Evolutionary conservation across 1,140 invertebrate genomes (phyloP).

Genomic region (Paraescarpia echinospica): DNA sequence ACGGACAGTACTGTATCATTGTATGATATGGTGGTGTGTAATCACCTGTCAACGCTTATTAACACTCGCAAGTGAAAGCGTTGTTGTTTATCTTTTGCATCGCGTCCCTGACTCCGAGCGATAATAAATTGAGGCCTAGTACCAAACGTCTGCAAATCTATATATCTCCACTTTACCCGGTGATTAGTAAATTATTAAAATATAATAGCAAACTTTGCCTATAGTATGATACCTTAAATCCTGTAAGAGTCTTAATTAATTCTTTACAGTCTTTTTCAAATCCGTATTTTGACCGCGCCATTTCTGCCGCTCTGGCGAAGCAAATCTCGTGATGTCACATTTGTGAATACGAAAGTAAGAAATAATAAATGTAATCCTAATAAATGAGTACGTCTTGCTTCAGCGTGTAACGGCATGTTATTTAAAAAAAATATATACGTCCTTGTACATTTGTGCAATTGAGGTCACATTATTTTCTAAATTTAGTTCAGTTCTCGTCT

Average conservation of each 20-base stretch:
- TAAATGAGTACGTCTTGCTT: neutral
- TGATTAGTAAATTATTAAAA: neutral
- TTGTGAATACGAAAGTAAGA: neutral
- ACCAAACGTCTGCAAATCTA: conserved; percentile 4
- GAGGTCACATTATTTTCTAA: neutral
- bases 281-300: neutral
- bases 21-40: too few relatives aligned
- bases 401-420: neutral
- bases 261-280: conserved; percentile 2
- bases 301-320: neutral
- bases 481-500: neutral
- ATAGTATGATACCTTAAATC: neutral
- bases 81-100: too few relatives aligned
- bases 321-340: neutral
- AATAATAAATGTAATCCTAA: neutral
- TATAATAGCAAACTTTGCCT: neutral
- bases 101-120: neutral
- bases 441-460: neutral
- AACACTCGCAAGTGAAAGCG: too few relatives aligned
- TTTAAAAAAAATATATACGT: neutral
- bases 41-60: too few relatives aligned
- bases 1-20: too few relatives aligned
- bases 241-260: neutral
- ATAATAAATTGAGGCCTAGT: neutral
- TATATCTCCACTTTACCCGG: neutral